Evolutionary conservation across 2,888 invertebrate species (phyloP), one percentile per base, ranked within the genome.

Genomic region (Mellilla xanthometata): DNA sequence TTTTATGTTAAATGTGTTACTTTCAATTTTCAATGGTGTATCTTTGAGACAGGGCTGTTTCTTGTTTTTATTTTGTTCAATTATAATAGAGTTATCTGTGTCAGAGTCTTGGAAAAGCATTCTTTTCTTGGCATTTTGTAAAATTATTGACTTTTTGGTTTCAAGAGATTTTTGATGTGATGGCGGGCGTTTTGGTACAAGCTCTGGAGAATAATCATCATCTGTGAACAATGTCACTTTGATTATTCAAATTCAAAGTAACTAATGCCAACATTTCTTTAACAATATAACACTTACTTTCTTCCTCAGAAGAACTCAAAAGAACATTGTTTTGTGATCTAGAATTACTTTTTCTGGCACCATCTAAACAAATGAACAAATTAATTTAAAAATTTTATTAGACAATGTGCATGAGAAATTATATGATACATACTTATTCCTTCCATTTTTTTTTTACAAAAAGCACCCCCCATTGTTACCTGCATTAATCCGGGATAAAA

Each of bases 31-130:
- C 1, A 75, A 52, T 0, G 88, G 88, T 3, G 88, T 88, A 9
- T 79, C 76, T 55, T 88, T 81, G 5, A 79, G 43, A 43, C 88
- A 88, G 15, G 58, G 56, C 3, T 72, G 27, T 60, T 87, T 88
- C 2, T 61, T 77, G 33, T 78, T 69, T 15, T 67, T 78, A 8
- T 76, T 60, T 13, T 78, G 78, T 60, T 85, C 85, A 31, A 80
- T 65, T 1, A 86, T 53, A 13, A 88, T 79, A 4, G 88, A 88
- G 49, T 86, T 84, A 39, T 88, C 88, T 0, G 81, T 79, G 51
- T 89, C 88, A 0, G 88, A 88, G 26, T 87, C 88, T 2, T 80
- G 11, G 2, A 76, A 56, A 2, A 83, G 64, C 60, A 85, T 76
- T 3, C 86, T 74, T 58, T 84, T 87, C 34, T 77, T 87, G 1